Conservation (phyloP, 1,140 invertebrate genomes). For the Cecropterus lyciades region DNA sequence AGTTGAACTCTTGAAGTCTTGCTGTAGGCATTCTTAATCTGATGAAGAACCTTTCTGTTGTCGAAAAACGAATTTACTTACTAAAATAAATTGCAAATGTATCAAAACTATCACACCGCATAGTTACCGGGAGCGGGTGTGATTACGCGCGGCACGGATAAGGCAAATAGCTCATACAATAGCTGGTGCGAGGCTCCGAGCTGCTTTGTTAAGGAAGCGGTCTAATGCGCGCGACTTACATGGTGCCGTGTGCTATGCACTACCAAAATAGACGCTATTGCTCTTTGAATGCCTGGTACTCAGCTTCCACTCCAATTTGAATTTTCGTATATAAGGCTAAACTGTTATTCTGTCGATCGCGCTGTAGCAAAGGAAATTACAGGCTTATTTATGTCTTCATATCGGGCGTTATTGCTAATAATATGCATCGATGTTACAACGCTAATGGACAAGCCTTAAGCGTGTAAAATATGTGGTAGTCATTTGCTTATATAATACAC, state of each 20-base stretch:
- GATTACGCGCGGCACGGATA: conserved; percentile 75
- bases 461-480: conserved; percentile 13
- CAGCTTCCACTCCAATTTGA: conserved; percentile 56
- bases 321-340: conserved; percentile 54
- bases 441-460: conserved; percentile 1
- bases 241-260: conserved; percentile 72
- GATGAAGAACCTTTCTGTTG: too few species aligned
- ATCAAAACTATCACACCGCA: conserved; percentile 53
- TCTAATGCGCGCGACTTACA: conserved; percentile 74
- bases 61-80: background rate
- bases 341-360: conserved; percentile 44
- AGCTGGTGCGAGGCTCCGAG: conserved; percentile 68
- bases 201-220: conserved; percentile 73
- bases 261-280: conserved; percentile 50
- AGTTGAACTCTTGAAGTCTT: too few species aligned
- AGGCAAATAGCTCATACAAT: conserved; percentile 84
- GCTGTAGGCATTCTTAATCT: too few species aligned
- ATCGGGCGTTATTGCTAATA: conserved; percentile 33
- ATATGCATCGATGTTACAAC: conserved; percentile 31
- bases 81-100: conserved; percentile 34
- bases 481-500: background rate
- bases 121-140: conserved; percentile 59
- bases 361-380: conserved; percentile 30
- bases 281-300: conserved; percentile 46
- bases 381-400: conserved; percentile 35